phyloP scores from a whole-genome alignment of 2,888 invertebrate genomes.

The Byasa hedistus region DNA sequence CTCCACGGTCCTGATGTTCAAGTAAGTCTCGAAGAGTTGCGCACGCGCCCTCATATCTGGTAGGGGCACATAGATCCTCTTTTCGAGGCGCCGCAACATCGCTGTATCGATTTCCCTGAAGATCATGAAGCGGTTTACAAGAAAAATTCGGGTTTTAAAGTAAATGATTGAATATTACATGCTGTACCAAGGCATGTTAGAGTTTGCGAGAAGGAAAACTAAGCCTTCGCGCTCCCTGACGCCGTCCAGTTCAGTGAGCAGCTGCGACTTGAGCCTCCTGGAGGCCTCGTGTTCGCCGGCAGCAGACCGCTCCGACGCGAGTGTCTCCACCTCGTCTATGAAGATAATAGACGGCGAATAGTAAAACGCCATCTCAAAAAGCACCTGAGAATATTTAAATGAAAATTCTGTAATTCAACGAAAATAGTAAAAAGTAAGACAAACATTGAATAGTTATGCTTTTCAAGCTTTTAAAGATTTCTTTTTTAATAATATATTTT shows the following conservation, averaged over 20 bases:
- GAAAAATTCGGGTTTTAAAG: no score
- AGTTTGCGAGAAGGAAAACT: constrained; percentile 90
- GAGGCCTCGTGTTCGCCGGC: constrained; percentile 91
- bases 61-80: constrained; percentile 89
- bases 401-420: no score
- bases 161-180: no score
- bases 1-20: constrained; percentile 72
- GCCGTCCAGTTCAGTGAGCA: constrained; percentile 93
- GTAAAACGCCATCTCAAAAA: constrained; percentile 92
- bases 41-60: constrained; percentile 85
- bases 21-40: constrained; percentile 82
- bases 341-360: constrained; percentile 95
- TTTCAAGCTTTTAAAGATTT: no score
- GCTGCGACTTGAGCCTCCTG: constrained; percentile 91
- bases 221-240: constrained; percentile 81
- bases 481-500: no score
- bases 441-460: no score
- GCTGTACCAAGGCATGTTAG: constrained; percentile 93
- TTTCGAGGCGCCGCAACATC: constrained; percentile 92
- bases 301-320: constrained; percentile 84
- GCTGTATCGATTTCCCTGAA: constrained; percentile 92
- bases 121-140: constrained; percentile 1
- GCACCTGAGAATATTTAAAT: constrained; percentile 75
- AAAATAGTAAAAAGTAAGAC: no score
- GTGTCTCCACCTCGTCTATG: constrained; percentile 94